Evolutionary conservation across 2,888 invertebrate species (phyloP).

Genomic region (Sminthurides aquaticus): DNA sequence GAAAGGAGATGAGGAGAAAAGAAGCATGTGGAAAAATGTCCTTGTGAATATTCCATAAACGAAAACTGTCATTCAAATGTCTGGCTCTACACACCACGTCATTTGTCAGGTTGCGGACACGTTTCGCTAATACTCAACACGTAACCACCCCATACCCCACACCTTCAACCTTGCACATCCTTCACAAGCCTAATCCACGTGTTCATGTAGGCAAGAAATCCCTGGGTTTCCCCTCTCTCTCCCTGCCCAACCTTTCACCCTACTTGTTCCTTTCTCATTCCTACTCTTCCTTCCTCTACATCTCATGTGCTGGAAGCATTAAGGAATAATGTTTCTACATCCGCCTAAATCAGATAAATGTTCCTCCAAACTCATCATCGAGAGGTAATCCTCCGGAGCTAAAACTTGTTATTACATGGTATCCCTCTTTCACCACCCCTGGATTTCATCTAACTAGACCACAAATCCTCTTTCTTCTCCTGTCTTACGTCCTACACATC

Average conservation of each 20-base stretch:
- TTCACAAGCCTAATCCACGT: not conserved
- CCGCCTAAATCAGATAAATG: not conserved
- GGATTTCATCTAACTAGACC: not conserved
- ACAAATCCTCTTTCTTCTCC: no score
- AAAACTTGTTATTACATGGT: not conserved
- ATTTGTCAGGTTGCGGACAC: not conserved
- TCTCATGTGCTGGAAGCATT: not conserved
- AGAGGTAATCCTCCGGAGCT: not conserved
- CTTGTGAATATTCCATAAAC: not conserved
- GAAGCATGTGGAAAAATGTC: no score
- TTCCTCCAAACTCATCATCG: not conserved
- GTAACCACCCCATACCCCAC: not conserved
- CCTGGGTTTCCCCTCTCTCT: not conserved
- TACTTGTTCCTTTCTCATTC: not conserved
- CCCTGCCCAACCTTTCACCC: not conserved
- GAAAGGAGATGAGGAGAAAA: no score
- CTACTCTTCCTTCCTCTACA: not conserved
- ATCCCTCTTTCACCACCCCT: not conserved
- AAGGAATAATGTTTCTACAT: not conserved
- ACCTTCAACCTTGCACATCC: not conserved
- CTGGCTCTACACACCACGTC: not conserved
- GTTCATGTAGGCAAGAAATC: no score
- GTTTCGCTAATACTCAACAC: not conserved
- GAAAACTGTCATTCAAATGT: not conserved
- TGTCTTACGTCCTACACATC: no score